Conservation (phyloP, 2,113 vertebrate species). For the Elachura formosa region DNA sequence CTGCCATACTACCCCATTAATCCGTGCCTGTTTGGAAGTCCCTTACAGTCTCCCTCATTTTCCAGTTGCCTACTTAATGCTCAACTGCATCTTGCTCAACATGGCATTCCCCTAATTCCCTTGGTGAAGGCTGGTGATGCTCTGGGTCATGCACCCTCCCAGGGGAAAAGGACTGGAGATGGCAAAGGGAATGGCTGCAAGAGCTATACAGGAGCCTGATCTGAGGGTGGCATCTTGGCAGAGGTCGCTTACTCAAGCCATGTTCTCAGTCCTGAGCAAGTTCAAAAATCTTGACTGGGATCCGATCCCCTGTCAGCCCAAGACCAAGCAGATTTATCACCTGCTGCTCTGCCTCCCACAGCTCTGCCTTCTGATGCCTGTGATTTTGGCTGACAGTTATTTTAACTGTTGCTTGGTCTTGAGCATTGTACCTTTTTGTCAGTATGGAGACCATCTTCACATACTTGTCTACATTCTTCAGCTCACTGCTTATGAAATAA, state of each 20-base stretch:
- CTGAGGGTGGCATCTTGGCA: background rate
- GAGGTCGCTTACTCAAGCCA: background rate
- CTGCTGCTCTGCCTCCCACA: background rate
- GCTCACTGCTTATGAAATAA: background rate
- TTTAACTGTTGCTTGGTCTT: background rate
- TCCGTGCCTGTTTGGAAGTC: background rate
- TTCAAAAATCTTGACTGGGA: background rate
- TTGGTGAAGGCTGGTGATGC: rapidly evolving
- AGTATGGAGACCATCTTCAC: background rate
- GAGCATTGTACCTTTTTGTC: background rate
- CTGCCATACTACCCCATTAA: background rate
- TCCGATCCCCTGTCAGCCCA: background rate
- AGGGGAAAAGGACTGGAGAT: background rate
- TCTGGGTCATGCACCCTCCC: background rate
- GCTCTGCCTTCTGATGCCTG: background rate
- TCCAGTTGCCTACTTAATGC: background rate
- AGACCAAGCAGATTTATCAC: background rate
- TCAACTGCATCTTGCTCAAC: background rate
- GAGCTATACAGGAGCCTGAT: background rate
- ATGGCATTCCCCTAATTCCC: background rate
- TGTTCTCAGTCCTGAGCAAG: background rate
- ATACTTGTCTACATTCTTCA: background rate
- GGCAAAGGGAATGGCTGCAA: background rate
- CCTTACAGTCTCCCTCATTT: background rate
- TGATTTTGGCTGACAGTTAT: background rate